Percentiles rank a stretch among this genome's conserved stretches.
These are phyloP conservation scores for Ploceus nigricollis DNA, from an alignment of 2,113 vertebrate species.

Conservation along the genomic window DNA sequence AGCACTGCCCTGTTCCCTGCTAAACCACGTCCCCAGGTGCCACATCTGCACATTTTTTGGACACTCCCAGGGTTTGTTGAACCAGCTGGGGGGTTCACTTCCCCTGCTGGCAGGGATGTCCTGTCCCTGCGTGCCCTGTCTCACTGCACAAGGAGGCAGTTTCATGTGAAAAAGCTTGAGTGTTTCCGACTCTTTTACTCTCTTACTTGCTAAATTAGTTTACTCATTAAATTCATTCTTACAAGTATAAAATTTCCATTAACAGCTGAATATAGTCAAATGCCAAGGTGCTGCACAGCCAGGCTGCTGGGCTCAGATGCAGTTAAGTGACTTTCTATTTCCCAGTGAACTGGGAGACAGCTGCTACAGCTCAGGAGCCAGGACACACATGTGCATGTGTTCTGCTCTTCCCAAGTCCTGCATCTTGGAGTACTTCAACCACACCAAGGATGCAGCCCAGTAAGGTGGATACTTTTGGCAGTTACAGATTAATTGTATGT, in stretches of 20 bases:
- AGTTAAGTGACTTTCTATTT: not conserved
- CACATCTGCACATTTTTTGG: not conserved
- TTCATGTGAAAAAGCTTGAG: not conserved
- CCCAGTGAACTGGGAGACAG: not conserved
- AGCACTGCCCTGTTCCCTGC: not conserved
- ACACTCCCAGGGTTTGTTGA: not conserved
- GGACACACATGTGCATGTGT: accelerated
- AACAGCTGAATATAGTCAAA: not conserved
- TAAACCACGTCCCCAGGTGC: not conserved
- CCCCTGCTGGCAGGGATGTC: not conserved
- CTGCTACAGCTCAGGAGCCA: not conserved
- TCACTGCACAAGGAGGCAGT: accelerated
- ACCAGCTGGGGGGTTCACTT: not conserved
- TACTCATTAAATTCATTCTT: not conserved
- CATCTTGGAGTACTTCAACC: not conserved
- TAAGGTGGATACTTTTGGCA: not conserved
- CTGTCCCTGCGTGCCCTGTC: not conserved
- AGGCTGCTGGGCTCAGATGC: not conserved
- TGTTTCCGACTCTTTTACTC: not conserved
- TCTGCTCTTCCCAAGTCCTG: not conserved
- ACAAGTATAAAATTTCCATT: not conserved
- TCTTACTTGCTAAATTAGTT: not conserved
- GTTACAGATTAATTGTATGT: not conserved
- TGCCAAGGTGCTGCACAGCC: not conserved
- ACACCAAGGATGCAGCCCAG: not conserved